Conservation (phyloP, 2,797 vertebrate species). For the Crenuchus spilurus region DNA sequence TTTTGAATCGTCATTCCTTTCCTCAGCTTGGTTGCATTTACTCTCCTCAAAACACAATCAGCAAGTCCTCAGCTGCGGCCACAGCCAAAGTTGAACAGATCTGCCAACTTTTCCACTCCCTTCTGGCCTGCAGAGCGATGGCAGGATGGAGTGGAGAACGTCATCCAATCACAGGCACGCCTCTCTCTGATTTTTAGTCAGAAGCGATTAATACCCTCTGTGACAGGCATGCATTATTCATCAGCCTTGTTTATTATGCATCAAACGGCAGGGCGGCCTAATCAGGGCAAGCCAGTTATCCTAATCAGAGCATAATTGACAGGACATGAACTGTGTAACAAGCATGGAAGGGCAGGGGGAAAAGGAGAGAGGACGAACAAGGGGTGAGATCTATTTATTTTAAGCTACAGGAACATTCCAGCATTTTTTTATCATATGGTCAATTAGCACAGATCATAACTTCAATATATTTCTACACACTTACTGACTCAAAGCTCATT, state of each 20-base stretch:
- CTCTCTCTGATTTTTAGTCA: conserved; percentile 35
- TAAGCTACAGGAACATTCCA: too few relatives aligned
- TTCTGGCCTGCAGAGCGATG: background rate
- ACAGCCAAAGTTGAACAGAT: background rate
- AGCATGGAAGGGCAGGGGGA: conserved; percentile 14
- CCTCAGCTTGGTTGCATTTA: too few relatives aligned
- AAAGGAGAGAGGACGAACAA: background rate
- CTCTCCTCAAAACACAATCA: background rate
- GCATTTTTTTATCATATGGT: too few relatives aligned
- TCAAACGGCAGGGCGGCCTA: conserved; percentile 42
- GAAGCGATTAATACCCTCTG: conserved; percentile 44
- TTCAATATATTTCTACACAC: too few relatives aligned
- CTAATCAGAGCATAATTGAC: conserved; percentile 52
- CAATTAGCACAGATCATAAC: too few relatives aligned
- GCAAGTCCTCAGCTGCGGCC: background rate
- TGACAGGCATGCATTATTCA: conserved; percentile 49
- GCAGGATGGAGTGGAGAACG: conserved; percentile 44
- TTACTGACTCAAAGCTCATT: too few relatives aligned
- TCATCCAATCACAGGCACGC: conserved; percentile 21
- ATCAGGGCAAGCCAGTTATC: conserved; percentile 48
- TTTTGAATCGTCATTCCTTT: too few relatives aligned
- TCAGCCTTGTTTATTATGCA: conserved; percentile 51
- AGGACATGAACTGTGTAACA: conserved; percentile 35
- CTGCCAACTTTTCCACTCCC: background rate
- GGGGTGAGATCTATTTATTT: too few relatives aligned